Evolutionary conservation across 2,113 vertebrate species (phyloP).

Genomic region (Oriolus oriolus): DNA sequence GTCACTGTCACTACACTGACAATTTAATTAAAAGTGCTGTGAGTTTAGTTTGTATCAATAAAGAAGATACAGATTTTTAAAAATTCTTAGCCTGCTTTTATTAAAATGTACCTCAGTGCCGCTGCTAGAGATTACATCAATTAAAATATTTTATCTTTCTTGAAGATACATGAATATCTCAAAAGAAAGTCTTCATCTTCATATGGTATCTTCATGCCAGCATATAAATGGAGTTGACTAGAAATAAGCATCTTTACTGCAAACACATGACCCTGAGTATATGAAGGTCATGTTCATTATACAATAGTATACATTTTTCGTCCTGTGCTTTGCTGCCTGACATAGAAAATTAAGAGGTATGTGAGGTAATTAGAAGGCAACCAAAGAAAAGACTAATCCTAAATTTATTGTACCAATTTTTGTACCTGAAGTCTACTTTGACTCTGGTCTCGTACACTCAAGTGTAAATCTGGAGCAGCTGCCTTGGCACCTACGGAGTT

Average conservation of each 20-base stretch:
- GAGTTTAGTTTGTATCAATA: constrained; percentile 33
- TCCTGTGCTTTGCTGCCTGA: not conserved
- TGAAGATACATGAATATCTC: not conserved
- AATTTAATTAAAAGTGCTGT: constrained; percentile 59
- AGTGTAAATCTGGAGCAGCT: not conserved
- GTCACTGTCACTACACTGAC: not conserved
- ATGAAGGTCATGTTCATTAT: not conserved
- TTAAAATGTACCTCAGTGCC: not conserved
- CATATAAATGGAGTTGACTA: not conserved
- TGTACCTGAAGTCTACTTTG: not conserved
- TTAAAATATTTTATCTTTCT: constrained; percentile 1
- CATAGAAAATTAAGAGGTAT: not conserved
- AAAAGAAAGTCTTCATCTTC: constrained; percentile 20
- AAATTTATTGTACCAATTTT: not conserved
- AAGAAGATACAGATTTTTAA: constrained; percentile 11
- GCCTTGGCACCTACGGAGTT: not conserved
- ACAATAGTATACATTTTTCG: not conserved
- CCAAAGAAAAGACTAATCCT: not conserved
- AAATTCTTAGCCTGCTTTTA: not conserved
- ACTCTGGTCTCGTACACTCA: not conserved
- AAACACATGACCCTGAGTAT: not conserved
- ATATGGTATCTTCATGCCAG: not conserved
- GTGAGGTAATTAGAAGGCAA: not conserved
- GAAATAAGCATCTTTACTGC: constrained; percentile 24
- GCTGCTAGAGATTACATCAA: not conserved